phyloP scores from a whole-genome alignment of 2,888 invertebrate species.

The Habrosyne pyritoides region DNA sequence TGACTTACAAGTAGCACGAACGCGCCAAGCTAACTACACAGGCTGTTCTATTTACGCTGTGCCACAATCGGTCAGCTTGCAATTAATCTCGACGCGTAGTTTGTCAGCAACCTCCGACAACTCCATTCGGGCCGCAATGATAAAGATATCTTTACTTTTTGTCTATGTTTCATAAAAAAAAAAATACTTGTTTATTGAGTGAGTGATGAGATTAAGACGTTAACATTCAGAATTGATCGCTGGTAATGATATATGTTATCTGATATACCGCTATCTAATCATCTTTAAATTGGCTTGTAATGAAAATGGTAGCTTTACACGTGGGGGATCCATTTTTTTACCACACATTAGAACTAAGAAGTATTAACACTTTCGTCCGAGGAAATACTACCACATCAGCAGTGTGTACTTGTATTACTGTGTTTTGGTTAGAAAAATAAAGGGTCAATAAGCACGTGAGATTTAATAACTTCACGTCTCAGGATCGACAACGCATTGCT shows the following conservation, averaged over 20 bases:
- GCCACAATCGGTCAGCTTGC: slow-evolving; percentile 11
- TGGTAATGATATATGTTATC: neutral
- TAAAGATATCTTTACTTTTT: slow-evolving; percentile 14
- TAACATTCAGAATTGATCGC: neutral
- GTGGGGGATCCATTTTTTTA: neutral
- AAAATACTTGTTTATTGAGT: neutral
- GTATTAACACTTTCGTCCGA: too few relatives aligned
- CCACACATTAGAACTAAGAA: neutral
- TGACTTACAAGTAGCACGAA: slow-evolving; percentile 4
- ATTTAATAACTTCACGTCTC: neutral
- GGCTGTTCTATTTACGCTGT: slow-evolving; percentile 5
- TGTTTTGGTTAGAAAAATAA: too few relatives aligned
- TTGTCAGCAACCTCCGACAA: slow-evolving; percentile 18
- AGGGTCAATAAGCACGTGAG: too few relatives aligned
- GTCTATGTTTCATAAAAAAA: neutral
- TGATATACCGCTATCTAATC: neutral
- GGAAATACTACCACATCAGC: too few relatives aligned
- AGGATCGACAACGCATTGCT: too few relatives aligned
- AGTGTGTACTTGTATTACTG: too few relatives aligned
- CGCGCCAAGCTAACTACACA: neutral
- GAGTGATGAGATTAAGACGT: neutral
- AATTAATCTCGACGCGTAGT: slow-evolving; percentile 28
- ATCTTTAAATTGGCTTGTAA: neutral
- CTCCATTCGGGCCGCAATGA: slow-evolving; percentile 26
- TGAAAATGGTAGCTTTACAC: neutral